Conservation (phyloP, 2,888 invertebrate genomes). For the Matsumyia berberina region DNA sequence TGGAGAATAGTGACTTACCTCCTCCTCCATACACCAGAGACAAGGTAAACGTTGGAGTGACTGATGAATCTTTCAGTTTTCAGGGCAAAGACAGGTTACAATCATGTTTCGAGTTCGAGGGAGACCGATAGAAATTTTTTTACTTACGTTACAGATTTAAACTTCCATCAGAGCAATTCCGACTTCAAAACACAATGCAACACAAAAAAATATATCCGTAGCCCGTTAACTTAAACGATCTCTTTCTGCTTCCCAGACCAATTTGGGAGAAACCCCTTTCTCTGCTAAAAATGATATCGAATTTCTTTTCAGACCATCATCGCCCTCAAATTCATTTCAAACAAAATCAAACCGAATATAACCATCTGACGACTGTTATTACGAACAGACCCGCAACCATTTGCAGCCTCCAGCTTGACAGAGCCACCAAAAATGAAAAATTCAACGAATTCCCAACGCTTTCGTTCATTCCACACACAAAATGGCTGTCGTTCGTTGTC, state of each 20-base stretch:
- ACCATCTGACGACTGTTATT: not conserved
- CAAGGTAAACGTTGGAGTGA: too few species aligned
- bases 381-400: not conserved
- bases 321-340: not conserved
- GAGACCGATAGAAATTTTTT: too few species aligned
- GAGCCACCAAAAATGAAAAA: not conserved
- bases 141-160: too few species aligned
- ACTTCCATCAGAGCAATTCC: too few species aligned
- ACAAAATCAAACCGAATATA: not conserved
- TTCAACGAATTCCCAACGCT: not conserved
- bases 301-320: not conserved
- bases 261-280: not conserved
- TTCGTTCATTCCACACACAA: not conserved
- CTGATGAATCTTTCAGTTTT: too few species aligned
- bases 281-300: not conserved
- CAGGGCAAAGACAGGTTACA: too few species aligned
- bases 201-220: too few species aligned
- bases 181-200: too few species aligned
- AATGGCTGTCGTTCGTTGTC: not conserved
- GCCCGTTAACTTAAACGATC: too few species aligned
- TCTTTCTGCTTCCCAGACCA: not conserved
- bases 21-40: too few species aligned
- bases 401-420: not conserved
- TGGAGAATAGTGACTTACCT: too few species aligned
- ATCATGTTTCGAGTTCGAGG: too few species aligned